Evolutionary conservation across 2,888 invertebrate species (phyloP).

Genomic region (Cerastis rubricosa): DNA sequence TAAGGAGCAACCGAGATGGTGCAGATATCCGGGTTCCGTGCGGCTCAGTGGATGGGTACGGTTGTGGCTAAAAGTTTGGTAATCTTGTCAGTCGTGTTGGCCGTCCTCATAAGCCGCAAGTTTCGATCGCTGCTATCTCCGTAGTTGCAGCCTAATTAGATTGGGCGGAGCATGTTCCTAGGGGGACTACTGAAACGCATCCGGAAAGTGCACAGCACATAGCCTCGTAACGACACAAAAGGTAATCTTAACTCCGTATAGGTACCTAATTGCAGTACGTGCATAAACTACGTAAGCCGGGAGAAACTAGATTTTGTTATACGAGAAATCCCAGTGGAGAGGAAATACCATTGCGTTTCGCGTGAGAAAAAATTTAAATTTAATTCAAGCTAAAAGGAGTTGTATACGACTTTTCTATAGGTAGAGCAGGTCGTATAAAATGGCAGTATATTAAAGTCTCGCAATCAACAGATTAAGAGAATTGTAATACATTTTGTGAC

Average conservation of each 20-base stretch:
- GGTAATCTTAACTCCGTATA: constrained; percentile 65
- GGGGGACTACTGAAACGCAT: constrained; percentile 62
- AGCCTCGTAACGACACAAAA: constrained; percentile 65
- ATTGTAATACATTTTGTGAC: constrained; percentile 61
- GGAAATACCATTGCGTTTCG: constrained; percentile 34
- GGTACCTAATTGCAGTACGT: constrained; percentile 47
- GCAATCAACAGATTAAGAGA: constrained; percentile 65
- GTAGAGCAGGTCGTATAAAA: constrained; percentile 45
- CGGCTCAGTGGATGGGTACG: constrained; percentile 55
- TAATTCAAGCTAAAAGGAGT: constrained; percentile 59
- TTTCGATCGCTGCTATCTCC: constrained; percentile 81
- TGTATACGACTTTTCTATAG: constrained; percentile 31
- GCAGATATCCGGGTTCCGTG: constrained; percentile 57
- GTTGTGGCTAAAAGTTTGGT: constrained; percentile 77
- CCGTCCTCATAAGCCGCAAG: constrained; percentile 78
- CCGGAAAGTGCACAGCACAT: constrained; percentile 70
- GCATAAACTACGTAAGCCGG: constrained; percentile 47
- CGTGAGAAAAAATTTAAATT: constrained; percentile 62
- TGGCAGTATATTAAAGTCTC: constrained; percentile 52
- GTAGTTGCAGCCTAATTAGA: constrained; percentile 83
- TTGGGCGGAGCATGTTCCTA: constrained; percentile 75
- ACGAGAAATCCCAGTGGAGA: constrained; percentile 37
- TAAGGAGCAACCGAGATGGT: constrained; percentile 50
- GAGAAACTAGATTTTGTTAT: constrained; percentile 48
- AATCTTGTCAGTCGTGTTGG: constrained; percentile 80